Base-by-base conservation (phyloP, 2,113 vertebrate species). In the Myodes glareolus region DNA sequence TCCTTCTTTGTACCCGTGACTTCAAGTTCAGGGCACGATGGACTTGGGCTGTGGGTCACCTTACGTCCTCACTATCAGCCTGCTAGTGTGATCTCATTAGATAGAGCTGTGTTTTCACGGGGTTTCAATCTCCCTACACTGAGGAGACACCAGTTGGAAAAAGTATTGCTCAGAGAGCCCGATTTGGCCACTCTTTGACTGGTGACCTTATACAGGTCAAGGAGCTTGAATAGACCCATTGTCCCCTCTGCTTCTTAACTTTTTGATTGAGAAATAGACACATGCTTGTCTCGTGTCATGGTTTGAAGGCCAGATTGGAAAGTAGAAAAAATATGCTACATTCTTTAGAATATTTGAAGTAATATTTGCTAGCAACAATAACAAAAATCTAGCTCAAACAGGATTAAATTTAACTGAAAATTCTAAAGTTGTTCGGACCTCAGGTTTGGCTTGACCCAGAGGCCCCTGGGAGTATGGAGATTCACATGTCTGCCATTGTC, bases 271-370 rank as follows among this genome's bases (percentile, higher is more conserved):
- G 45, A 90, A 86, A 91, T 29, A 94, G 63, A 86, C 45, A 72
- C 31, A 45, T 36, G 4, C 45, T 88, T 80, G 61, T 29, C 29
- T 91, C 17, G 16, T 75, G 68, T 82, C 50, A 89, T 29, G 63
- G 14, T 19, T 91, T 91, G 52, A 88, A 96, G 52, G 88, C 39
- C 55, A 81, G 50, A 85, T 25, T 61, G 4, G 25, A n/a, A 68
- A 25, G 31, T 47, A 92, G 33, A 52, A 65, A 4, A 65, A 45
- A 31, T 21, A 65, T 45, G 14, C 45, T 72, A 17, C 27, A 33
- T 88, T 96, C 87, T 86, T 90, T 95, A 52, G 67, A 89, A 68
- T 90, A 67, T 27, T 94, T 91, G 86, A 55, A 10, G 21, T 50
- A 58, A 58, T 23, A 58, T 58, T 58, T 87, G 29, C 33, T 86